Evolutionary conservation across 2,797 vertebrate genomes (phyloP).

Genomic region (Hydrocynus forskahlii): DNA sequence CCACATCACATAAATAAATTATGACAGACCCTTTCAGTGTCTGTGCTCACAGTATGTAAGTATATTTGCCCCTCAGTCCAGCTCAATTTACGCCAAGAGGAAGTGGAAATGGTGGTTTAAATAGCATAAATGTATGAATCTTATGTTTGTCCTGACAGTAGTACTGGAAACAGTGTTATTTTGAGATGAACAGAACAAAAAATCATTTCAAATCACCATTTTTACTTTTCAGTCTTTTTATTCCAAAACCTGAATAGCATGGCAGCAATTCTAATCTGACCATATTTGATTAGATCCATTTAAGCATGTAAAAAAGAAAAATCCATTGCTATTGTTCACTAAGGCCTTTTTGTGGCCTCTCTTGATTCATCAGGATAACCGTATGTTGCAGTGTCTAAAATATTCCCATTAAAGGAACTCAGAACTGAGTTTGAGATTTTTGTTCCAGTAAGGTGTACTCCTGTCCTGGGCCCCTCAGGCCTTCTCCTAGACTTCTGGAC

Average conservation of each 20-base stretch:
- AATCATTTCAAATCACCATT: background rate
- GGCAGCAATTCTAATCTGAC: background rate
- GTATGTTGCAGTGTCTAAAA: too few relatives aligned
- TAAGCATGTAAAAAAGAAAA: background rate
- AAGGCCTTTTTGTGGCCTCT: too few relatives aligned
- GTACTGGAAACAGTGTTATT: background rate
- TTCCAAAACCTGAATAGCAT: background rate
- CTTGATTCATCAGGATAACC: too few relatives aligned
- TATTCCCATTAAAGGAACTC: too few relatives aligned
- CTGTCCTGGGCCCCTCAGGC: background rate
- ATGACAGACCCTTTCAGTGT: constrained; percentile 39
- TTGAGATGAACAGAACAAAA: too few relatives aligned
- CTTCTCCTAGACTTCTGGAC: constrained; percentile 70
- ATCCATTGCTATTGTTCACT: background rate
- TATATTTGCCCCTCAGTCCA: background rate
- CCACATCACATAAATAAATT: constrained; percentile 42
- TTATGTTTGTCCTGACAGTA: too few relatives aligned
- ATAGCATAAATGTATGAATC: background rate
- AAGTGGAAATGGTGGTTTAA: background rate
- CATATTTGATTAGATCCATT: background rate
- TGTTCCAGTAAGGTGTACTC: background rate
- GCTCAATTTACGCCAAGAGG: background rate
- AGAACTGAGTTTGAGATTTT: background rate
- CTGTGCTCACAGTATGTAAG: constrained; percentile 1
- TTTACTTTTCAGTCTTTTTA: background rate